Conservation (phyloP, 2,888 invertebrate genomes). For the Horisme vitalbata region DNA sequence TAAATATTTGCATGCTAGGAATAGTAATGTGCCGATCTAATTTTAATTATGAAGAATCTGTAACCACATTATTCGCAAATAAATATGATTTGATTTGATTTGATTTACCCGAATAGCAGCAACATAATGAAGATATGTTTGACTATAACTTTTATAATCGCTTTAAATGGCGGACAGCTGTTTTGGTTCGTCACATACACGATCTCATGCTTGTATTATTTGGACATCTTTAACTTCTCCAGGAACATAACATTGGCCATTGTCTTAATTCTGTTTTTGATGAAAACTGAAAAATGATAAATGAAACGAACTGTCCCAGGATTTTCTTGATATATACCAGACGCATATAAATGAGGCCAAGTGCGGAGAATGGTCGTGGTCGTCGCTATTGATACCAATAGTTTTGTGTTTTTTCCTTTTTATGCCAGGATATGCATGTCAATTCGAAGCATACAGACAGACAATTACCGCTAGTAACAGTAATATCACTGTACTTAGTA, state of each 20-base stretch:
- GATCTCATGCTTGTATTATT: slow-evolving; percentile 43
- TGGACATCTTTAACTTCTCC: slow-evolving; percentile 56
- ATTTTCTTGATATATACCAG: slow-evolving; percentile 49
- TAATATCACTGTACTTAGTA: too few relatives aligned
- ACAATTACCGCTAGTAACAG: too few relatives aligned
- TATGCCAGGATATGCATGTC: slow-evolving; percentile 52
- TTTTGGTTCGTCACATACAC: slow-evolving; percentile 58
- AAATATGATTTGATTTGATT: too few relatives aligned
- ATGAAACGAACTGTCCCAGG: too few relatives aligned
- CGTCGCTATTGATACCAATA: slow-evolving; percentile 54
- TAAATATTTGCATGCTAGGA: too few relatives aligned
- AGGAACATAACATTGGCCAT: slow-evolving; percentile 56
- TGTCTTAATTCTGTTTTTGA: slow-evolving; percentile 51
- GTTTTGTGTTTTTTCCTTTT: slow-evolving; percentile 55
- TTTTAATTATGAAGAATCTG: too few relatives aligned
- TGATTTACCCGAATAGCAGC: slow-evolving; percentile 57
- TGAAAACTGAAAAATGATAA: too few relatives aligned
- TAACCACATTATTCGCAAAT: too few relatives aligned
- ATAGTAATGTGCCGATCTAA: too few relatives aligned
- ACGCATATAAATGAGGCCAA: slow-evolving; percentile 50
- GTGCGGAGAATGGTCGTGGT: slow-evolving; percentile 48
- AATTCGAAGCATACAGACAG: slow-evolving; percentile 51
- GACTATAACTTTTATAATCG: slow-evolving; percentile 36
- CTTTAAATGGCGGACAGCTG: slow-evolving; percentile 45
- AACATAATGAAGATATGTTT: slow-evolving; percentile 41